Conservation (phyloP, 2,797 vertebrate genomes). For the Pygocentrus nattereri region DNA sequence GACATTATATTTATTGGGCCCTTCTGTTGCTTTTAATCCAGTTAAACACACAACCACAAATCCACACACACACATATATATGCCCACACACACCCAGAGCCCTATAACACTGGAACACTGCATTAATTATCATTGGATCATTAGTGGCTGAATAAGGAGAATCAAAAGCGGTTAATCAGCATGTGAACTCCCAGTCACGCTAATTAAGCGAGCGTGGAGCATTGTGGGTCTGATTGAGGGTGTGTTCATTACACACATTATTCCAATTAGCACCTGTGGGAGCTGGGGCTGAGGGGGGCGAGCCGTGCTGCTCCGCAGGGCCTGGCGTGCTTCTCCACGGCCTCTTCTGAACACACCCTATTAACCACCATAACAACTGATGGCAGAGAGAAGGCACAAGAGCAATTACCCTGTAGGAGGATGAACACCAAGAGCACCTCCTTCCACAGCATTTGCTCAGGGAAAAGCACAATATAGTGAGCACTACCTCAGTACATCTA, state of each 20-base stretch:
- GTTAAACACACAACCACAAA: conserved; percentile 34
- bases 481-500: neutral
- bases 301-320: conserved; percentile 12
- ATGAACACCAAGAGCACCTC: conserved; percentile 1
- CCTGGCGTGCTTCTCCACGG: conserved; percentile 51
- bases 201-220: conserved; percentile 54
- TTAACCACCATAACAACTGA: conserved; percentile 65
- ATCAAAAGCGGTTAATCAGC: conserved; percentile 58
- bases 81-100: conserved; percentile 14
- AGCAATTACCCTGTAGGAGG: conserved; percentile 39
- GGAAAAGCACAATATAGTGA: neutral
- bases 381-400: conserved; percentile 40
- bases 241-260: conserved; percentile 47
- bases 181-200: conserved; percentile 52
- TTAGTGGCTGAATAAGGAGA: conserved; percentile 56
- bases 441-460: neutral
- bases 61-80: conserved; percentile 29
- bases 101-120: conserved; percentile 18
- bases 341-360: conserved; percentile 45
- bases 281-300: conserved; percentile 42
- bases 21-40: conserved; percentile 52
- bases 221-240: conserved; percentile 41
- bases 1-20: conserved; percentile 52
- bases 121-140: conserved; percentile 58
- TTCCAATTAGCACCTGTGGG: conserved; percentile 54